Base-by-base conservation (phyloP, 2,888 invertebrate species). In the Poecilus cupreus region DNA sequence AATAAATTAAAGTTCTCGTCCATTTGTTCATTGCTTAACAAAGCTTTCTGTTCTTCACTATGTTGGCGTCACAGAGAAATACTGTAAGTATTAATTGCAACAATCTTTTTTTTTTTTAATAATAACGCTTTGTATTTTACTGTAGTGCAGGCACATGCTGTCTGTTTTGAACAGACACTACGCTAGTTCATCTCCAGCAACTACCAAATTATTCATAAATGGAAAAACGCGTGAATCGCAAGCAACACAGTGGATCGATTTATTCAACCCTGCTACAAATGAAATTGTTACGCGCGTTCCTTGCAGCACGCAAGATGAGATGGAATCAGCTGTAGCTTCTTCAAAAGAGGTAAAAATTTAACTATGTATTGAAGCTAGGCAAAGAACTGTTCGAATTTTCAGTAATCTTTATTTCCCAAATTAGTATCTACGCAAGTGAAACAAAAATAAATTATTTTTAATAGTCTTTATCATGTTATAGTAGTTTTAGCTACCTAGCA, bases 261-360 rank as follows among this genome's bases (percentile, higher is more conserved):
- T 99, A 8, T 96, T 96, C 84, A 96, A 99, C 90, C 99, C 99
- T 57, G 97, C 97, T 3, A 97, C 97, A 60, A 97, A 97, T 91
- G 93, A 96, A 90, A 89, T 95, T 32, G 91, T 96, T 81, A 93
- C 94, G 81, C 92, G 90, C 84, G 98, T 99, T 32, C 99, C 99
- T 79, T 96, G 97, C 90, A 91, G 95, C 32, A 99, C 99, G 0
- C 91, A 93, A 86, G 92, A 91, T 5, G 99, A 99, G 91, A 96
- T 99, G 95, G 93, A 96, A 85, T 90, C 93, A 5, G 99, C 99
- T 0, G 94, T 98, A 43, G 94, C 94, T 79, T 94, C 97, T 5
- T 95, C 97, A 5, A 96, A 96, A 88, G 93, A 93, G 82, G 96
- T 83, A 75, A 78, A 16, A 16, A 49, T 60, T 22, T 96, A 0